A percentile compares a stretch with the other conserved stretches of the same genome.
Conservation (phyloP, 2,113 vertebrate genomes). For the Gopherus evgoodei region DNA sequence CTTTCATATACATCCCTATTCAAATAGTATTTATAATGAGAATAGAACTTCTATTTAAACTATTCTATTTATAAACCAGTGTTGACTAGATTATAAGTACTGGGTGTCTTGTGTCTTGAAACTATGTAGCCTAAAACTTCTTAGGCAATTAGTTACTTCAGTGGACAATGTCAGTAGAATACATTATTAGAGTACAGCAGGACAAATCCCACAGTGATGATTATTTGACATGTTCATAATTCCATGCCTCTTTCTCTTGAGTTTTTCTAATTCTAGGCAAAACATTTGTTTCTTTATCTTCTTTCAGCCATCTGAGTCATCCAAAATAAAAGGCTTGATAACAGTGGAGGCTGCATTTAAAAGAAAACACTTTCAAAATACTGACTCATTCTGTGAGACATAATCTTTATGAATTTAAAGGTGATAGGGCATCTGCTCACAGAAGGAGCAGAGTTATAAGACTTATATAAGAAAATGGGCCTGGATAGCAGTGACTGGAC, state of each 20-base stretch:
- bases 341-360: constrained; percentile 6
- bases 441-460: not conserved
- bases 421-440: not conserved
- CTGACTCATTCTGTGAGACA: not conserved
- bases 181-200: not conserved
- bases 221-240: not conserved
- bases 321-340: constrained; percentile 59
- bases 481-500: not conserved
- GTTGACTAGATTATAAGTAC: not conserved
- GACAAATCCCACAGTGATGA: not conserved
- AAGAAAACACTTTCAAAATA: constrained; percentile 47
- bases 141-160: not conserved
- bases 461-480: not conserved
- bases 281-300: constrained; percentile 6
- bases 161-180: not conserved
- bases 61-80: not conserved
- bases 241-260: not conserved
- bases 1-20: not conserved
- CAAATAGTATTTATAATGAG: not conserved
- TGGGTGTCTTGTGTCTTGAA: not conserved
- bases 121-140: not conserved
- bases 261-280: constrained; percentile 15
- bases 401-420: constrained; percentile 27
- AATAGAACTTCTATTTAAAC: not conserved
- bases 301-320: constrained; percentile 24